Evolutionary conservation across 2,113 vertebrate species (phyloP).

Genomic region (Sphyrna mokarran): DNA sequence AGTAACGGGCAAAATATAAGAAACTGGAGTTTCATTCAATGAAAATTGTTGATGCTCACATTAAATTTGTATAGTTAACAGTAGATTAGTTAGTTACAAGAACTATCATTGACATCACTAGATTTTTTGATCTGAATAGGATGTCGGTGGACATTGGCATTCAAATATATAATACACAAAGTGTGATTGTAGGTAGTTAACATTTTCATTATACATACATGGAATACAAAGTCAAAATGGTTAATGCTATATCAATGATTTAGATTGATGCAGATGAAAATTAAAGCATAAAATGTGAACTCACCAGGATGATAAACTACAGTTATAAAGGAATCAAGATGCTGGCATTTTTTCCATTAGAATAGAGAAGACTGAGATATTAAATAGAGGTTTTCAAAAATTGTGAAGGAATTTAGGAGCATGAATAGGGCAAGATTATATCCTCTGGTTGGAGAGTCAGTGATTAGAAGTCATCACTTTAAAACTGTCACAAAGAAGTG

Average conservation of each 20-base stretch:
- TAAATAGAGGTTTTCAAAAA: not conserved
- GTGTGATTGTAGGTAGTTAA: not conserved
- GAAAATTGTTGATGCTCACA: not conserved
- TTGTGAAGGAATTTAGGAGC: not conserved
- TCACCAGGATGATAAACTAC: not conserved
- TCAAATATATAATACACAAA: not conserved
- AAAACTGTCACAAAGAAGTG: not conserved
- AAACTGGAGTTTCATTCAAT: not conserved
- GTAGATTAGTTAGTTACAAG: not conserved
- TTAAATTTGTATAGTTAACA: not conserved
- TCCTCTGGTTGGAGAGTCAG: not conserved
- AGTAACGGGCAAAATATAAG: not conserved
- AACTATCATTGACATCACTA: not conserved
- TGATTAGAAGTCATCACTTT: not conserved
- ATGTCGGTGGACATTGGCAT: not conserved
- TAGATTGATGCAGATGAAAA: not conserved
- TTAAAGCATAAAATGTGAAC: not conserved
- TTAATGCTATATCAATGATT: not conserved
- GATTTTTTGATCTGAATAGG: not conserved
- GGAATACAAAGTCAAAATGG: not conserved
- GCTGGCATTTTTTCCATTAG: not conserved
- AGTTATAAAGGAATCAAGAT: not conserved
- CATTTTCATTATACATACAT: not conserved
- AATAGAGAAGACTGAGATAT: no score
- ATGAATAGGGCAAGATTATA: not conserved